Conservation (phyloP, 2,888 invertebrate species). For the Zonitis immaculata region DNA sequence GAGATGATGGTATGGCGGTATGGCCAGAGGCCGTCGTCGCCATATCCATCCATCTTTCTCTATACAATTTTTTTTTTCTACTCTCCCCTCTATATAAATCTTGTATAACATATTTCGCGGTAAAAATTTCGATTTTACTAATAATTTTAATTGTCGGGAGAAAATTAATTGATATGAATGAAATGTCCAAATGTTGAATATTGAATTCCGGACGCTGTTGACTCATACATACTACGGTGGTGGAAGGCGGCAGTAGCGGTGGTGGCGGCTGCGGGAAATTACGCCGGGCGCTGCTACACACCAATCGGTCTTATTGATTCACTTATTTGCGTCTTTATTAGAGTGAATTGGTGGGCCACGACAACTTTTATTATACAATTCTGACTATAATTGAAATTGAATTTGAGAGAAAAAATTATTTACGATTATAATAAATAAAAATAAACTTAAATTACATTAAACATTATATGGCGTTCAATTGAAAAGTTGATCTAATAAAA, state of each 20-base stretch:
- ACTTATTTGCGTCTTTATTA: constrained; percentile 9
- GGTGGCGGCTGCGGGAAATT: constrained; percentile 5
- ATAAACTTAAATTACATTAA: no score
- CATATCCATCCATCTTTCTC: not conserved
- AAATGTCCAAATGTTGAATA: not conserved
- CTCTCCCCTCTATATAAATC: not conserved
- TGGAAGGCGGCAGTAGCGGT: not conserved
- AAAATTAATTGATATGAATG: not conserved
- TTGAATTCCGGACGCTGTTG: not conserved
- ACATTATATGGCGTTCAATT: no score
- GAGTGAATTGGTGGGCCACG: constrained; percentile 3
- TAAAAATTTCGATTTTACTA: not conserved
- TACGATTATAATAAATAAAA: no score
- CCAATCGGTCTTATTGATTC: constrained; percentile 8
- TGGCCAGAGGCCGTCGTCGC: constrained; percentile 2
- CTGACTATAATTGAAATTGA: not conserved
- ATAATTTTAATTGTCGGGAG: not conserved
- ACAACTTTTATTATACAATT: not conserved
- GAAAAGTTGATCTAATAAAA: no score
- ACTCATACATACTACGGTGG: not conserved
- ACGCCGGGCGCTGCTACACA: constrained; percentile 4
- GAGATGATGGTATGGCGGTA: constrained; percentile 20
- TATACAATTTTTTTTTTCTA: not conserved
- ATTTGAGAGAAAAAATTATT: not conserved
- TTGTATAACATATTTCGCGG: not conserved